A percentile compares a stretch with the other conserved stretches of the same genome.
Conservation (phyloP, 2,113 vertebrate species). For the Gnathonemus echidnorhynchus region DNA sequence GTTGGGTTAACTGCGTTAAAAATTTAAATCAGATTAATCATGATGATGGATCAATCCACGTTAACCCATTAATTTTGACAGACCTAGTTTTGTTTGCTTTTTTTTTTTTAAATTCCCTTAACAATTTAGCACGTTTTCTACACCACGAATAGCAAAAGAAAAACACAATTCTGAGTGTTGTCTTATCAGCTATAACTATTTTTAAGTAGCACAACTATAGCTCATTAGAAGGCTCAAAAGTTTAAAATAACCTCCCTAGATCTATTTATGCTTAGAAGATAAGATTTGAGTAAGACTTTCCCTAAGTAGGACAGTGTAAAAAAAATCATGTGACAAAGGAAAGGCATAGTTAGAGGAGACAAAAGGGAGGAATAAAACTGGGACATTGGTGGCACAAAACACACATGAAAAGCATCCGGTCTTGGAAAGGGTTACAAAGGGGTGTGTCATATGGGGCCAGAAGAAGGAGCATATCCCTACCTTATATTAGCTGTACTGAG, state of each 20-base stretch:
- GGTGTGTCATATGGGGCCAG: not conserved
- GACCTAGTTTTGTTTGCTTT: not conserved
- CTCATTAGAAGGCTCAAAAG: not conserved
- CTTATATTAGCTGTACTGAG: not conserved
- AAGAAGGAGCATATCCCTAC: not conserved
- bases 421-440: not conserved
- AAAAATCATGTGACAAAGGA: not conserved
- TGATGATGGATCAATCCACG: too few species aligned
- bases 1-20: too few species aligned
- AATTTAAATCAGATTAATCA: too few species aligned
- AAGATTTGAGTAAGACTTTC: not conserved
- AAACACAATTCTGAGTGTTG: not conserved
- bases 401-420: not conserved
- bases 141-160: not conserved
- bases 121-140: not conserved
- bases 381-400: not conserved
- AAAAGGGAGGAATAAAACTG: not conserved
- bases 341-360: not conserved
- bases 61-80: too few species aligned
- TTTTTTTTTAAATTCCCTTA: not conserved
- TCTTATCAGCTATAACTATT: not conserved
- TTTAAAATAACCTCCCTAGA: not conserved
- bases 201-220: not conserved
- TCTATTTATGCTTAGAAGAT: not conserved
- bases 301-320: not conserved